These are phyloP conservation scores for Hypotaenidia philippensis DNA, from an alignment of 2,797 vertebrate genomes.

Conservation along the genomic window DNA sequence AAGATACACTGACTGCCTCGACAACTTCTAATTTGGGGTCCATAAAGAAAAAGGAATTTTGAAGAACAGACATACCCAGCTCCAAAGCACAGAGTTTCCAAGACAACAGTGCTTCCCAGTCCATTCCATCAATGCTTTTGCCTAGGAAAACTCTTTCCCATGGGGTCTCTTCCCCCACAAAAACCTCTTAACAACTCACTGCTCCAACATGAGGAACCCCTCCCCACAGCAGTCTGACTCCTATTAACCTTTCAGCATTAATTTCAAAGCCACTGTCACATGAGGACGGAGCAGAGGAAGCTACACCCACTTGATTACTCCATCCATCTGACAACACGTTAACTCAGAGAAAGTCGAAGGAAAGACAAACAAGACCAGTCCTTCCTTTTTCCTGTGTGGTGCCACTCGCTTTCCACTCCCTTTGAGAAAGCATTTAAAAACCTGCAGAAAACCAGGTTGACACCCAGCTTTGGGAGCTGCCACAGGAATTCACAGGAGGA, in stretches of 20 bases:
- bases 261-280: not conserved
- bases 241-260: slow-evolving; percentile 6
- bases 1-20: not conserved
- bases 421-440: not conserved
- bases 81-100: slow-evolving; percentile 45
- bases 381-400: not conserved
- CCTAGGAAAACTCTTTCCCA: not conserved
- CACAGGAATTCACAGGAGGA: not conserved
- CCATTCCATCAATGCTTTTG: not conserved
- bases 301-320: slow-evolving; percentile 8
- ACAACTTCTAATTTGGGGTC: slow-evolving; percentile 19
- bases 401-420: not conserved
- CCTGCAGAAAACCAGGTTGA: slow-evolving; percentile 11
- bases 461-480: not conserved
- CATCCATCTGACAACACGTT: not conserved
- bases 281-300: slow-evolving; percentile 12
- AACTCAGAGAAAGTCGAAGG: not conserved
- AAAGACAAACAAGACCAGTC: slow-evolving; percentile 7
- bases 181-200: not conserved
- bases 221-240: not conserved
- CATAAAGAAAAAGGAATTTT: slow-evolving; percentile 1
- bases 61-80: not conserved
- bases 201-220: not conserved
- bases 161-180: not conserved
- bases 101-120: slow-evolving; percentile 46